Base-by-base conservation (phyloP, 2,888 invertebrate genomes). In the Ischnus inquisitorius region DNA sequence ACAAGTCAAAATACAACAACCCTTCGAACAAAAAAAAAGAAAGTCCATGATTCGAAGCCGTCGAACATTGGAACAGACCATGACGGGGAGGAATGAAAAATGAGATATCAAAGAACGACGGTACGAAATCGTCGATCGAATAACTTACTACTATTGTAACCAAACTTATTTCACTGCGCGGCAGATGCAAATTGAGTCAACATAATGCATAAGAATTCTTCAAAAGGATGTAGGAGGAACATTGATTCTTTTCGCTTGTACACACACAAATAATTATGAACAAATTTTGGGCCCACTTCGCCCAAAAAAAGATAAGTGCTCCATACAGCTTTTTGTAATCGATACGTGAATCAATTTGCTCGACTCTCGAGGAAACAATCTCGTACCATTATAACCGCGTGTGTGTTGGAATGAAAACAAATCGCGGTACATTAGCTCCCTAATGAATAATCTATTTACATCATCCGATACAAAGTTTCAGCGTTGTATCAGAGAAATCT, bases 401-500 rank as follows among this genome's bases (percentile, higher is more conserved):
- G 25, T 25, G 25, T 22, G 14, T 28, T 28, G 48, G 60, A 46
- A 46, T 14, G 19, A 14, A 60, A 68, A 68, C 48, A 12, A 74
- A 74, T 75, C 51, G 16, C 41, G 41, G 71, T 64, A 54, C 12
- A 71, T 64, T 16, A 19, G n/a, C 62, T 39, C 4, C 39, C 62
- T 39, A 10, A 39, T 34, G 34, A 34, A 34, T 64, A 39, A 64
- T 64, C 62, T 46, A 8, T 43, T 22, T 46, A 62, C 46, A 54
- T 68, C 62, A 60, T 77, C 8, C 51, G 51, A 72, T 65, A 67
- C 41, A 80, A 65, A 84, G 84, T 83, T 80, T n/a, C 57, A 64
- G 57, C 80, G 78, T 79, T 39, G 67, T 74, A 54, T 71, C 48
- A 76, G 83, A 81, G 72, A 78, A 84, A 84, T 80, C 80, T 74